phyloP scores from a whole-genome alignment of 1,140 invertebrate genomes.

The Globodera rostochiensis region DNA sequence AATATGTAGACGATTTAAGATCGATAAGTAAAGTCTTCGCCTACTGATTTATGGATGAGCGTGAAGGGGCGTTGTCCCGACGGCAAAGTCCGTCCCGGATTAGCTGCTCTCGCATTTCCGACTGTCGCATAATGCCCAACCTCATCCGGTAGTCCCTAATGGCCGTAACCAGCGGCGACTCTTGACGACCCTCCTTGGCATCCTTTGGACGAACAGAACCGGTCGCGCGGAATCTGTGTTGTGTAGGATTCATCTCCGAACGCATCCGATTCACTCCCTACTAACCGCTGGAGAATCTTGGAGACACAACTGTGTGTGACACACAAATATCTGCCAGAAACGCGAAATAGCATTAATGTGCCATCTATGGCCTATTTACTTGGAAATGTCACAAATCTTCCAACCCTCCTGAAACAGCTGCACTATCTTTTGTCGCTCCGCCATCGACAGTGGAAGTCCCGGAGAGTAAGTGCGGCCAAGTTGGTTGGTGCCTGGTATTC shows the following conservation, averaged over 20 bases:
- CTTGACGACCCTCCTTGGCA: conserved; percentile 59
- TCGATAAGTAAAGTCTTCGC: background rate
- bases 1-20: background rate
- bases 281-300: conserved; percentile 62
- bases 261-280: background rate
- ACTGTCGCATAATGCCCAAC: conserved; percentile 62
- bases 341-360: background rate
- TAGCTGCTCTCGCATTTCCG: conserved; percentile 63
- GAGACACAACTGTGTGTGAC: conserved; percentile 64
- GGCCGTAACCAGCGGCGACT: conserved; percentile 60
- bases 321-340: conserved; percentile 46
- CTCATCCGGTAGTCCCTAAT: conserved; percentile 57
- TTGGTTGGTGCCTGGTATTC: conserved; percentile 57
- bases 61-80: conserved; percentile 59
- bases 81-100: conserved; percentile 60
- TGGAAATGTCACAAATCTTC: conserved; percentile 65
- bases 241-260: background rate
- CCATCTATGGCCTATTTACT: conserved; percentile 23
- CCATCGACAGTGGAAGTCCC: conserved; percentile 59
- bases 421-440: conserved; percentile 60
- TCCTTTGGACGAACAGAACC: conserved; percentile 62
- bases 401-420: conserved; percentile 58
- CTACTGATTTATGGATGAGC: conserved; percentile 62
- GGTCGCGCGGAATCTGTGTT: conserved; percentile 58
- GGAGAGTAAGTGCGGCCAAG: conserved; percentile 60